Evolutionary conservation across 2,888 invertebrate species (phyloP), one percentile per base, ranked within the genome.

Genomic region (Cheilosia vulpina): DNA sequence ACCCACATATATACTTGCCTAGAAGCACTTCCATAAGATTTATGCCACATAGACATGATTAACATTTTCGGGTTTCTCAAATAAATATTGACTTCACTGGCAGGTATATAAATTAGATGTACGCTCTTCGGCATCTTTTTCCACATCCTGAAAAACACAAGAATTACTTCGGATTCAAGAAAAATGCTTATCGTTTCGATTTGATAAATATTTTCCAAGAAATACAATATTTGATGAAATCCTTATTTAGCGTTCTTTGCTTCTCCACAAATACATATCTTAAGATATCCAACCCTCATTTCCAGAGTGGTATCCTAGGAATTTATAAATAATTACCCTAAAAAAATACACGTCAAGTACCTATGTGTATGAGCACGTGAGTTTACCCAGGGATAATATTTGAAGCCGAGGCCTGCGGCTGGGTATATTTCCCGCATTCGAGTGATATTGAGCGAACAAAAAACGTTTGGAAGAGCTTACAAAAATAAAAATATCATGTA

Each of bases 401-500:
- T 57, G 34, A 31, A 50, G 43, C 72, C 71, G 72, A 63, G 55
- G 52, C 69, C 63, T 52, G 57, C 43, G 38, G 43, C 45, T 43
- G 43, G n/a, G 24, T 45, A 45, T 45, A 45, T 45, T 15, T 47
- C 3, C n/a, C 6, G 11, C 53, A 45, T 55, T 55, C 68, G 41
- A 11, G 50, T 50, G 47, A 50, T 73, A 68, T 73, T 80, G 68
- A 66, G 47, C 50, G 57, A 63, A 68, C 34, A 11, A 84, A 57
- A 68, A 84, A 75, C 79, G 79, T 69, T 65, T 84, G 79, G 79
- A 79, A 69, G 68, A 79, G 57, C 60, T 60, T 68, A 34, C 6
- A 68, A 19, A 34, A 62, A 73, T 60, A 63, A 50, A 31, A 60
- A 55, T 57, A 69, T 19, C 31, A 71, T 45, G 27, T 24, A 47